These are phyloP conservation scores for Oryctes rhinoceros DNA, from an alignment of 1,140 invertebrate genomes.

Conservation along the genomic window DNA sequence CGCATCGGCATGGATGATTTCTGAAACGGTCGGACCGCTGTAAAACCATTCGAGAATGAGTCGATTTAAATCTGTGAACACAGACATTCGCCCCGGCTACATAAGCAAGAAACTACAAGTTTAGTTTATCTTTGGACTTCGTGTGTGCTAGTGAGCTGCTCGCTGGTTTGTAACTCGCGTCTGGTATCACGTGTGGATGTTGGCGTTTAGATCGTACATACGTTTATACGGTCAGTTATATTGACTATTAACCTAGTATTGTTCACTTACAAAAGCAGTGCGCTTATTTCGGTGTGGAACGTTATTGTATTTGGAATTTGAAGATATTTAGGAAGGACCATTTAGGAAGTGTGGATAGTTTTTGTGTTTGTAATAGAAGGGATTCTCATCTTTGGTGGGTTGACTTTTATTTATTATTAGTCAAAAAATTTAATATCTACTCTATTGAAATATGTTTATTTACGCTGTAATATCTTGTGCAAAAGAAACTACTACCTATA, in stretches of 20 bases:
- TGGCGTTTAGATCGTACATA: background rate
- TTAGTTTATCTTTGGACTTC: conserved; percentile 34
- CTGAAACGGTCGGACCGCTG: background rate
- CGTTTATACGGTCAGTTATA: conserved; percentile 4
- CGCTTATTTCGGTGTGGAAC: background rate
- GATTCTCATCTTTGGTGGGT: background rate
- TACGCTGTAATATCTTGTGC: no score
- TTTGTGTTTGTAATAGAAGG: background rate
- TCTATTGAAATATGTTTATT: no score
- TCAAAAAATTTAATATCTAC: no score
- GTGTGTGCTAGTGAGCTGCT: conserved; percentile 6
- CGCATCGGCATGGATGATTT: background rate
- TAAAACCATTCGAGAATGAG: background rate
- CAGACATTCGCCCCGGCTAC: conserved; percentile 16
- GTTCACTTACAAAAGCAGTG: background rate
- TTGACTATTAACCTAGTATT: background rate
- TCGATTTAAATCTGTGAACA: conserved; percentile 26
- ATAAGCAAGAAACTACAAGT: conserved; percentile 32
- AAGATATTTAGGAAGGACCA: background rate
- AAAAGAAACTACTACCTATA: no score
- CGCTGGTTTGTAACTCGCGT: conserved; percentile 7
- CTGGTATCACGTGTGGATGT: conserved; percentile 10
- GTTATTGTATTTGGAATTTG: background rate
- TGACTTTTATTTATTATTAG: no score
- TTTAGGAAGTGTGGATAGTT: background rate